Conservation (phyloP, 2,797 vertebrate species). For the Oreochromis grahami region DNA sequence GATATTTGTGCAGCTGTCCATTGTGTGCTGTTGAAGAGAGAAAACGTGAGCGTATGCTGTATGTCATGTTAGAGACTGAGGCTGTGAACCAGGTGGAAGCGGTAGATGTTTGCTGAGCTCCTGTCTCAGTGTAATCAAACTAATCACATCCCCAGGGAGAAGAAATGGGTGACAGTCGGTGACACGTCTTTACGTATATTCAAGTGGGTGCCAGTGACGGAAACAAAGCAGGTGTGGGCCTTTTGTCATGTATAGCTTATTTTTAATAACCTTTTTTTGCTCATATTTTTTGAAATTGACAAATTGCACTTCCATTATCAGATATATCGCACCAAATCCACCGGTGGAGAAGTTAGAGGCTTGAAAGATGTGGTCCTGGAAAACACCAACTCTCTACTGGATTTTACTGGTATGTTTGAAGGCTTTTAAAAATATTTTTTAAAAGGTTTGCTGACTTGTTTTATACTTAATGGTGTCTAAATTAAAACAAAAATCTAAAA, state of each 20-base stretch:
- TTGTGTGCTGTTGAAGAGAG: background rate
- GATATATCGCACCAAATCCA: slow-evolving; percentile 93
- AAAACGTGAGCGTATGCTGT: background rate
- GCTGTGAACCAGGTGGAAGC: background rate
- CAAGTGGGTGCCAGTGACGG: slow-evolving; percentile 97
- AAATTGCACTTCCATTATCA: slow-evolving; percentile 40
- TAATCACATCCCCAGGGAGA: slow-evolving; percentile 83
- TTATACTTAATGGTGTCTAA: background rate
- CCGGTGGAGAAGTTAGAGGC: slow-evolving; percentile 76
- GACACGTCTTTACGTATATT: slow-evolving; percentile 97
- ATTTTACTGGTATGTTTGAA: slow-evolving; percentile 87
- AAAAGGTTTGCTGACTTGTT: background rate
- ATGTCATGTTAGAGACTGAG: slow-evolving; percentile 1
- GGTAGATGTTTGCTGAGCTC: background rate
- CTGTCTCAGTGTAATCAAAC: background rate
- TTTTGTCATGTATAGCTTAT: background rate
- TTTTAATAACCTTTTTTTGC: background rate
- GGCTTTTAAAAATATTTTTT: background rate
- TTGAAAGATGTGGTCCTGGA: slow-evolving; percentile 87
- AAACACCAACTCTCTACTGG: slow-evolving; percentile 89
- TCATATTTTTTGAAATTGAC: background rate
- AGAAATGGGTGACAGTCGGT: slow-evolving; percentile 98
- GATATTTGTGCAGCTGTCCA: background rate
- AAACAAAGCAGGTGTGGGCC: slow-evolving; percentile 89
- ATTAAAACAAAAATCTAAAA: background rate